A percentile compares a stretch with the other conserved stretches of the same genome.
Conservation (phyloP, 2,888 invertebrate species). For the Miltochrista miniata region DNA sequence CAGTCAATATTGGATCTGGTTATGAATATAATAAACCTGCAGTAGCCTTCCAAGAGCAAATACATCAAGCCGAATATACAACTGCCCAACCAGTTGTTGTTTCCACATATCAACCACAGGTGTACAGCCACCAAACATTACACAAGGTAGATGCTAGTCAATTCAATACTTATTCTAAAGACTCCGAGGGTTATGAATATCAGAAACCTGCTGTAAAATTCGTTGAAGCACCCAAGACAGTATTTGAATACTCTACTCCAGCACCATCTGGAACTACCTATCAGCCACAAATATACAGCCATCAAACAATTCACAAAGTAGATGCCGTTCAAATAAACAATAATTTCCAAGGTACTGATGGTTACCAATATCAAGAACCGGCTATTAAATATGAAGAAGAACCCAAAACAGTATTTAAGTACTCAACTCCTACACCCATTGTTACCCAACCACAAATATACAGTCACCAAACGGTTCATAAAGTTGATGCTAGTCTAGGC, state of each 20-base stretch:
- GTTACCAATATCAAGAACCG: constrained; percentile 57
- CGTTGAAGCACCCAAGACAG: constrained; percentile 27
- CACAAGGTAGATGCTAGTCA: constrained; percentile 59
- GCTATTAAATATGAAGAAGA: constrained; percentile 55
- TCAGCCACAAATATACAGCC: constrained; percentile 59
- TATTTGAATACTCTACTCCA: constrained; percentile 16
- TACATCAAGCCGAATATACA: constrained; percentile 45
- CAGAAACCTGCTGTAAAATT: constrained; percentile 32
- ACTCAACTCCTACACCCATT: constrained; percentile 53
- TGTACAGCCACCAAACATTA: constrained; percentile 59
- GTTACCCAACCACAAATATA: constrained; percentile 53
- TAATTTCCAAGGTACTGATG: constrained; percentile 47
- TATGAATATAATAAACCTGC: constrained; percentile 43
- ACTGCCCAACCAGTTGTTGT: constrained; percentile 49
- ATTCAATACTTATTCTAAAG: constrained; percentile 51
- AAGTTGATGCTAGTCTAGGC: constrained; percentile 54
- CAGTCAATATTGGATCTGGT: constrained; percentile 38
- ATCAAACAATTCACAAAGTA: constrained; percentile 63
- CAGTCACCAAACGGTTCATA: constrained; percentile 63
- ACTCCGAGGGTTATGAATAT: constrained; percentile 6
- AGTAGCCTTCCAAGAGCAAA: constrained; percentile 41
- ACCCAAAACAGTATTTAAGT: constrained; percentile 50
- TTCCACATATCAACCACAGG: constrained; percentile 59
- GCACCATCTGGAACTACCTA: constrained; percentile 54
- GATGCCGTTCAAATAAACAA: constrained; percentile 54